Evolutionary conservation across 2,797 vertebrate genomes (phyloP).

Genomic region (Oryzias sinensis): DNA sequence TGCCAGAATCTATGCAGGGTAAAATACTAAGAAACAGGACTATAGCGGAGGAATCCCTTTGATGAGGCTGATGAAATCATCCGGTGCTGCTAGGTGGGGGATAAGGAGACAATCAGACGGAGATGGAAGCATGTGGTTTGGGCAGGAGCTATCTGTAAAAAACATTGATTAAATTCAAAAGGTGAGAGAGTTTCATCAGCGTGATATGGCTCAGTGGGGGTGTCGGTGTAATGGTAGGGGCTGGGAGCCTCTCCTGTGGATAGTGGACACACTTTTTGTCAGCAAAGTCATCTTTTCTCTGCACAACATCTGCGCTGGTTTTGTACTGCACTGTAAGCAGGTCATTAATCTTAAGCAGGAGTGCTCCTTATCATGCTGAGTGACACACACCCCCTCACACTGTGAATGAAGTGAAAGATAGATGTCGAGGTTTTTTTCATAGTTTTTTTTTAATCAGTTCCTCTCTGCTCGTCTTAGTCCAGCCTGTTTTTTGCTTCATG

Average conservation of each 20-base stretch:
- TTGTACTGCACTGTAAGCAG: conserved; percentile 53
- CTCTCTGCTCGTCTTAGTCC: conserved; percentile 33
- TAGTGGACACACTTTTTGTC: conserved; percentile 72
- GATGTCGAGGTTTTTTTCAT: conserved; percentile 31
- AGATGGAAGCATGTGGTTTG: conserved; percentile 24
- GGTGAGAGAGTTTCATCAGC: conserved; percentile 67
- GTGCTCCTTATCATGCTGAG: conserved; percentile 61
- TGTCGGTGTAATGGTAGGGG: conserved; percentile 39
- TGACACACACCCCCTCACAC: conserved; percentile 52
- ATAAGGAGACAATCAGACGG: conserved; percentile 23
- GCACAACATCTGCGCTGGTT: conserved; percentile 59
- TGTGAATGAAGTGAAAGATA: conserved; percentile 62
- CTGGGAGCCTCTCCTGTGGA: conserved; percentile 54
- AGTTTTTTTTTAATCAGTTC: conserved; percentile 20
- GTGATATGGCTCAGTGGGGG: conserved; percentile 47
- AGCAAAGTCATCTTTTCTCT: conserved; percentile 77
- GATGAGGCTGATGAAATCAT: conserved; percentile 39
- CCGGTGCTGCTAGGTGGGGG: conserved; percentile 20
- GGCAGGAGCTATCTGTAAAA: conserved; percentile 56
- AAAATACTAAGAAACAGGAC: conserved; percentile 40
- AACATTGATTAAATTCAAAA: conserved; percentile 62
- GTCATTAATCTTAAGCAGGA: conserved; percentile 67
- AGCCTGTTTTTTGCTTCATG: conserved; percentile 37
- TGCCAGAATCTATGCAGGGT: conserved; percentile 27
- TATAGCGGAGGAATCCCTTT: conserved; percentile 37